Conservation (phyloP, 2,888 invertebrate species). For the Melinopterus prodromus region DNA sequence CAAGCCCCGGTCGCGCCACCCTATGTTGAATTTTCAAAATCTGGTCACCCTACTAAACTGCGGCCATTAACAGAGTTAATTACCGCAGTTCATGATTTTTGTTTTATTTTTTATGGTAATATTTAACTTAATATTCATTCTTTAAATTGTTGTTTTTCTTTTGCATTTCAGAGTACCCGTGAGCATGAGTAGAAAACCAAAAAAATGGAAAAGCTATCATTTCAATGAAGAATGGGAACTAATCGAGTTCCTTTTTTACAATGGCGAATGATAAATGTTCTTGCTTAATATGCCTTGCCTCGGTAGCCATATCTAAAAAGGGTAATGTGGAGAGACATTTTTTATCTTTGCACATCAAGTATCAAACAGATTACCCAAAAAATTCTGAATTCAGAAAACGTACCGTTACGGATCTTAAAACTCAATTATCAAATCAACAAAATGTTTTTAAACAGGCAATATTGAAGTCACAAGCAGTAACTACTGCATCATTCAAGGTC, state of each 20-base stretch:
- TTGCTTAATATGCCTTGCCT: conserved; percentile 37
- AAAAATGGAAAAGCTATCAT: conserved; percentile 28
- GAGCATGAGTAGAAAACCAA: too few species aligned
- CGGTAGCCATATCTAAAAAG: conserved; percentile 36
- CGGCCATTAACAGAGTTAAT: too few species aligned
- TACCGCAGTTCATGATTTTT: too few species aligned
- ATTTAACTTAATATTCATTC: too few species aligned
- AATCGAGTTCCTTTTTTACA: conserved; percentile 37
- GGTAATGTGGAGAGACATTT: too few species aligned
- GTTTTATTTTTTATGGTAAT: too few species aligned
- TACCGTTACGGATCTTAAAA: conserved; percentile 38
- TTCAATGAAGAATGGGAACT: conserved; percentile 40
- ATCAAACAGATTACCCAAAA: conserved; percentile 39
- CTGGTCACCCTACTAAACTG: too few species aligned
- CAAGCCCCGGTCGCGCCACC: too few species aligned
- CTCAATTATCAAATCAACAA: conserved; percentile 40
- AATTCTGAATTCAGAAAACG: conserved; percentile 35
- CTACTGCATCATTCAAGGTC: conserved; percentile 41
- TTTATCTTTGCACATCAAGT: too few species aligned
- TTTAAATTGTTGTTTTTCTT: too few species aligned
- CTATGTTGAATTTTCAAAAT: too few species aligned
- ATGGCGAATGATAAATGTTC: conserved; percentile 40
- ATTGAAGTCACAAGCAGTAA: conserved; percentile 38
- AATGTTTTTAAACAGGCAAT: conserved; percentile 40
- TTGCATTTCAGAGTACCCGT: too few species aligned